Conservation (phyloP, 2,888 invertebrate genomes). For the Crematogaster levior region DNA sequence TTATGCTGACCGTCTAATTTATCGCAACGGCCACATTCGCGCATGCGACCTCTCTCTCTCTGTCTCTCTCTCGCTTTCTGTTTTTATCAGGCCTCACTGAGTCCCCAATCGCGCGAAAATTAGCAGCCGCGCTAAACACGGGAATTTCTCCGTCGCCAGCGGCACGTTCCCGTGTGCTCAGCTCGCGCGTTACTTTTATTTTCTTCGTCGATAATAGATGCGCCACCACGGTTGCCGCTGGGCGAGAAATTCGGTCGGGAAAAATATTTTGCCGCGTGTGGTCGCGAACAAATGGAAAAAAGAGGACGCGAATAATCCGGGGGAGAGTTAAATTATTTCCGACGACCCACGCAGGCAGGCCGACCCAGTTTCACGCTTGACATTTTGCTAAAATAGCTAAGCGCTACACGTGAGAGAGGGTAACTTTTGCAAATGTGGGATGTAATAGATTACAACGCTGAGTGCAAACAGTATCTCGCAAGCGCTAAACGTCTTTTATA, state of each 20-base stretch:
- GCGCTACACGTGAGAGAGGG: not conserved
- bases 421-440: not conserved
- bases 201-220: slow-evolving; percentile 37
- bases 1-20: slow-evolving; percentile 71
- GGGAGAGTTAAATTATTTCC: slow-evolving; percentile 49
- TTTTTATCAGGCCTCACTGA: not conserved
- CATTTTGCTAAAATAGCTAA: slow-evolving; percentile 48
- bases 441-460: slow-evolving; percentile 33
- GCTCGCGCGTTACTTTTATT: slow-evolving; percentile 14
- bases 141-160: slow-evolving; percentile 1
- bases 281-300: not conserved
- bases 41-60: slow-evolving; percentile 4
- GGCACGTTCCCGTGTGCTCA: not conserved
- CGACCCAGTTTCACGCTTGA: slow-evolving; percentile 44
- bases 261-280: slow-evolving; percentile 32
- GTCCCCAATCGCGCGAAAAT: not conserved
- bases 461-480: not conserved
- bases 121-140: slow-evolving; percentile 2
- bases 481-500: not conserved
- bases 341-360: slow-evolving; percentile 3
- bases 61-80: not conserved
- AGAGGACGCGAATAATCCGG: slow-evolving; percentile 37
- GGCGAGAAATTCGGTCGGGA: slow-evolving; percentile 32
- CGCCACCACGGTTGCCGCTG: slow-evolving; percentile 7
- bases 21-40: slow-evolving; percentile 41